phyloP scores from a whole-genome alignment of 2,113 vertebrate species.

The Mobula birostris region DNA sequence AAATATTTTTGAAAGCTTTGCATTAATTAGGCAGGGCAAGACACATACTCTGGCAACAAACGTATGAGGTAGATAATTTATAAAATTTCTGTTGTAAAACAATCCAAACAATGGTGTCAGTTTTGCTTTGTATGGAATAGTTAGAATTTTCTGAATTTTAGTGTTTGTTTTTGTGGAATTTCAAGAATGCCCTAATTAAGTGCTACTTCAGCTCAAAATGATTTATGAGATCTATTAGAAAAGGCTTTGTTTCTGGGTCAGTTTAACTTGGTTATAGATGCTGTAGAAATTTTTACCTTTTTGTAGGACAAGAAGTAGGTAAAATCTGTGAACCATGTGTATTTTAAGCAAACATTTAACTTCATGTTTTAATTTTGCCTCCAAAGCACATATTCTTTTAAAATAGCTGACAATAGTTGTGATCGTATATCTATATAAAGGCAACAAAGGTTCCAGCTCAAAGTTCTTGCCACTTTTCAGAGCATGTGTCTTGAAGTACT shows the following conservation, averaged over 20 bases:
- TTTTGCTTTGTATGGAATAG: background rate
- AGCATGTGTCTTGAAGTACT: background rate
- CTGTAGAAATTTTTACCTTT: background rate
- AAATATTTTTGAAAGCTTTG: background rate
- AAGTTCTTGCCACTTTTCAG: background rate
- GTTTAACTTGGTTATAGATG: background rate
- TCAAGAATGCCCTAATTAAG: constrained; percentile 19
- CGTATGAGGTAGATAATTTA: background rate
- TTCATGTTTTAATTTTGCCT: background rate
- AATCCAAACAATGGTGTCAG: background rate
- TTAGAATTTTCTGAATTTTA: background rate
- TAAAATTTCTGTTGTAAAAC: background rate
- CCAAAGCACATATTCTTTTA: background rate
- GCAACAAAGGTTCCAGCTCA: background rate
- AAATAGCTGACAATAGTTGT: background rate
- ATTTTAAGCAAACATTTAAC: background rate
- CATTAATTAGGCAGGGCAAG: background rate
- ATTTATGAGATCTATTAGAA: background rate
- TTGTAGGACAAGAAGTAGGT: background rate
- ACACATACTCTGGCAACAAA: no score
- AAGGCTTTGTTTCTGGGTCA: constrained; percentile 18
- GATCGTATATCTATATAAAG: background rate
- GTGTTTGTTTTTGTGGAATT: background rate
- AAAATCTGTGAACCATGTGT: background rate
- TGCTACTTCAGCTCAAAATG: background rate